Percentiles rank a stretch among this genome's conserved stretches.
Conservation (phyloP, 2,113 vertebrate species). For the Carassius gibelio region DNA sequence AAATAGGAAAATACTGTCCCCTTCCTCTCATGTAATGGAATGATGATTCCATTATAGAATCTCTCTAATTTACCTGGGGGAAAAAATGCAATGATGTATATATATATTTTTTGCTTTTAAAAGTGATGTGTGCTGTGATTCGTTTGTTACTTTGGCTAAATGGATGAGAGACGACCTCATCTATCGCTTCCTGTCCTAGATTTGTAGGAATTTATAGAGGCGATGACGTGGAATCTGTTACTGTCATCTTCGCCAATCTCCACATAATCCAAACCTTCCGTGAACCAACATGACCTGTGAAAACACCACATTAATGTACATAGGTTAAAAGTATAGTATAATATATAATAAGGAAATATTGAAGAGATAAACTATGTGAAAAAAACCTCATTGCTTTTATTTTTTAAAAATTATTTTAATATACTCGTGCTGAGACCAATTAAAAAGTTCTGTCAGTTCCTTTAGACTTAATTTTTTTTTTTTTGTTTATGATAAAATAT, state of each 20-base stretch:
- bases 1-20: slow-evolving; percentile 21
- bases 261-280: slow-evolving; percentile 47
- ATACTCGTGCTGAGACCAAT: slow-evolving; percentile 70
- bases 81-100: slow-evolving; percentile 42
- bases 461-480: slow-evolving; percentile 16
- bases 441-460: slow-evolving; percentile 61
- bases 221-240: slow-evolving; percentile 45
- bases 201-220: slow-evolving; percentile 25
- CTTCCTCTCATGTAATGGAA: slow-evolving; percentile 1
- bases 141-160: slow-evolving; percentile 56
- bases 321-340: slow-evolving; percentile 78
- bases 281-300: slow-evolving; percentile 55
- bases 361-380: slow-evolving; percentile 59
- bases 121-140: slow-evolving; percentile 66
- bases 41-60: neutral
- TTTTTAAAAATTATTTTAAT: slow-evolving; percentile 45
- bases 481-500: slow-evolving; percentile 23
- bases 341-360: slow-evolving; percentile 78
- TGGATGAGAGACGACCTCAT: slow-evolving; percentile 29
- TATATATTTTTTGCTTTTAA: slow-evolving; percentile 57
- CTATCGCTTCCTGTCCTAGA: slow-evolving; percentile 39
- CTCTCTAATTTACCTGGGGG: neutral
- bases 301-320: slow-evolving; percentile 73
- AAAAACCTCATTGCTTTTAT: slow-evolving; percentile 48
- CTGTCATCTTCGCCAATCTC: slow-evolving; percentile 37